phyloP scores from a whole-genome alignment of 2,888 invertebrate genomes.

The Oscheius sp. region DNA sequence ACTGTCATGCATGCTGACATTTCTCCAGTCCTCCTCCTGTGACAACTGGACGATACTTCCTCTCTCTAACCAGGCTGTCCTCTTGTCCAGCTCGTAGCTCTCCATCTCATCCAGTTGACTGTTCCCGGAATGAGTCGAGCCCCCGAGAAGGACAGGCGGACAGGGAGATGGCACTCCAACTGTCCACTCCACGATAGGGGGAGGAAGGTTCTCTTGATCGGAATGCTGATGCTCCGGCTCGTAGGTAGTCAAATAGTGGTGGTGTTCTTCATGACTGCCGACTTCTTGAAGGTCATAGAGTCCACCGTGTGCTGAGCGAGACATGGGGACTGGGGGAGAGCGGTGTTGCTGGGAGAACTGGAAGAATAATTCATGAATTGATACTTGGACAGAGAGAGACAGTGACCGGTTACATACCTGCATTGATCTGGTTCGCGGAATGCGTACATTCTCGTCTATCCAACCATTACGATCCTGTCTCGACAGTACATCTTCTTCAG shows the following conservation, averaged over 20 bases:
- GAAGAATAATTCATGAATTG: background rate
- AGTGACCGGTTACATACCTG: slow-evolving; percentile 35
- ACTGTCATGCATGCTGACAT: slow-evolving; percentile 8
- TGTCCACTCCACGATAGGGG: slow-evolving; percentile 20
- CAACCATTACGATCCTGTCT: slow-evolving; percentile 41
- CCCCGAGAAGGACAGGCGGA: slow-evolving; percentile 19
- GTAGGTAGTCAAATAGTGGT: background rate
- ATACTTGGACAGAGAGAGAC: background rate
- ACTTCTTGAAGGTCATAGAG: slow-evolving; percentile 39
- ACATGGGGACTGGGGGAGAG: slow-evolving; percentile 35
- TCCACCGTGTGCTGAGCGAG: slow-evolving; percentile 47
- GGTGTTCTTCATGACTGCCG: slow-evolving; percentile 18
- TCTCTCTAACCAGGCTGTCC: slow-evolving; percentile 57
- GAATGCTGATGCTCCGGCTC: slow-evolving; percentile 18
- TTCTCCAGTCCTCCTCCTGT: slow-evolving; percentile 16
- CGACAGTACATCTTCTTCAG: slow-evolving; percentile 38
- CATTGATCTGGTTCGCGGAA: slow-evolving; percentile 47
- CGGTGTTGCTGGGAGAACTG: slow-evolving; percentile 21
- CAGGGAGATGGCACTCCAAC: slow-evolving; percentile 31
- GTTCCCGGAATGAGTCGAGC: slow-evolving; percentile 30
- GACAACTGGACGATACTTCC: slow-evolving; percentile 45
- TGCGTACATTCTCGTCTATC: slow-evolving; percentile 37
- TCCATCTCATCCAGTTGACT: slow-evolving; percentile 48
- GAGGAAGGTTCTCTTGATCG: slow-evolving; percentile 23
- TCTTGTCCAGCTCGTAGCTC: slow-evolving; percentile 45